Percentiles rank a stretch among this genome's conserved stretches.
phyloP scores from a whole-genome alignment of 2,797 vertebrate genomes.

The Garrulus glandarius region DNA sequence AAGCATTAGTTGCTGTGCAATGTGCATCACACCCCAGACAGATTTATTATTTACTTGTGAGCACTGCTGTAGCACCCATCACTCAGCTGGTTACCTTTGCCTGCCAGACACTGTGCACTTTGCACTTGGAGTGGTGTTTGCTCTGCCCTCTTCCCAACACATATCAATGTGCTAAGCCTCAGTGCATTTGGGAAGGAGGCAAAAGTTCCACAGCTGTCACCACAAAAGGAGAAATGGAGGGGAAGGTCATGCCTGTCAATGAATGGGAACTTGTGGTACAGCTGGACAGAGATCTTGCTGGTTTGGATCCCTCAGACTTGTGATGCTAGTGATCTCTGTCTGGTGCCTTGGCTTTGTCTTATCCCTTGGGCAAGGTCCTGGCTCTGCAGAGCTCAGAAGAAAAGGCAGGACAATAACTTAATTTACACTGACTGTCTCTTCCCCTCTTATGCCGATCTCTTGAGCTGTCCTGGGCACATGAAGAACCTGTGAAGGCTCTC shows the following conservation, averaged over 20 bases:
- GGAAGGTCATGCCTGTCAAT: background rate
- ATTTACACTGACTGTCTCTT: background rate
- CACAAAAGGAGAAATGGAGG: background rate
- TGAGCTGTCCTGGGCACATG: background rate
- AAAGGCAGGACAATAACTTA: background rate
- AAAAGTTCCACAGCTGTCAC: background rate
- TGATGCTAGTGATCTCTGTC: background rate
- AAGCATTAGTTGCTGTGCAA: background rate
- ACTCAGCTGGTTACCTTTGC: background rate
- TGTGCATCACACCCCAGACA: background rate
- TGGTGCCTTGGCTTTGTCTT: fast-evolving
- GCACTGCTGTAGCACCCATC: background rate
- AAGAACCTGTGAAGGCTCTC: background rate
- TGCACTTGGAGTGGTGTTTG: background rate
- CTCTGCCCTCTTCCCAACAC: background rate
- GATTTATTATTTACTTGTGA: background rate
- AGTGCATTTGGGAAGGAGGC: background rate
- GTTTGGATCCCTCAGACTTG: background rate
- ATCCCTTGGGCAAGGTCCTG: background rate
- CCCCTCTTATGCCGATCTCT: background rate
- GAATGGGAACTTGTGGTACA: background rate
- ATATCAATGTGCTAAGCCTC: background rate
- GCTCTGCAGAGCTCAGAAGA: background rate
- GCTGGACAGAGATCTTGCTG: fast-evolving
- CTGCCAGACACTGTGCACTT: background rate